These are phyloP conservation scores for Sylvilagus bachmani DNA, from an alignment of 2,113 vertebrate genomes.

Conservation along the genomic window DNA sequence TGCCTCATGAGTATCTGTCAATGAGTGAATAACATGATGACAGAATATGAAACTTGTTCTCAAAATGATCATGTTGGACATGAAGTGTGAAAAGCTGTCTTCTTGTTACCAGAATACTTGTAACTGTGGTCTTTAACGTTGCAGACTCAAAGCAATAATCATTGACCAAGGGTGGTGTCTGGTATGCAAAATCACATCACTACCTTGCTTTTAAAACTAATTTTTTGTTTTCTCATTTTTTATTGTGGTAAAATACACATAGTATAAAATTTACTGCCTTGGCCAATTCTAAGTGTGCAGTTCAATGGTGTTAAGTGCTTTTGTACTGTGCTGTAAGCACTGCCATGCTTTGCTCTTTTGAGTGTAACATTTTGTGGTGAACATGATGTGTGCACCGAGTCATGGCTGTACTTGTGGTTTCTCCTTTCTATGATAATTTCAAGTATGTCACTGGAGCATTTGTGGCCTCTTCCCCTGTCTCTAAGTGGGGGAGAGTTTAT, in stretches of 20 bases:
- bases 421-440: background rate
- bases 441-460: background rate
- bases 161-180: background rate
- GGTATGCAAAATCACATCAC: background rate
- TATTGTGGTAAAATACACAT: background rate
- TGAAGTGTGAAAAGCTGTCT: background rate
- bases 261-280: background rate
- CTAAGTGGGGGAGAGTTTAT: background rate
- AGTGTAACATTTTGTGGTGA: background rate
- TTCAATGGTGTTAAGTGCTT: background rate
- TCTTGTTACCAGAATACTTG: background rate
- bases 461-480: conserved; percentile 10
- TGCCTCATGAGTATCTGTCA: background rate
- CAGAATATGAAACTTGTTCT: background rate
- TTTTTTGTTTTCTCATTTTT: background rate
- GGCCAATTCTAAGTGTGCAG: background rate
- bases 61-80: background rate
- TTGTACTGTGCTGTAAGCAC: background rate
- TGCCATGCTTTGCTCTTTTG: background rate
- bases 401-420: background rate
- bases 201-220: background rate
- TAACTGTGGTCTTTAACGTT: background rate
- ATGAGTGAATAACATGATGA: background rate
- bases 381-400: background rate
- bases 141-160: background rate